Base-by-base conservation (phyloP, 1,140 invertebrate genomes). In the Cataglyphis hispanica region DNA sequence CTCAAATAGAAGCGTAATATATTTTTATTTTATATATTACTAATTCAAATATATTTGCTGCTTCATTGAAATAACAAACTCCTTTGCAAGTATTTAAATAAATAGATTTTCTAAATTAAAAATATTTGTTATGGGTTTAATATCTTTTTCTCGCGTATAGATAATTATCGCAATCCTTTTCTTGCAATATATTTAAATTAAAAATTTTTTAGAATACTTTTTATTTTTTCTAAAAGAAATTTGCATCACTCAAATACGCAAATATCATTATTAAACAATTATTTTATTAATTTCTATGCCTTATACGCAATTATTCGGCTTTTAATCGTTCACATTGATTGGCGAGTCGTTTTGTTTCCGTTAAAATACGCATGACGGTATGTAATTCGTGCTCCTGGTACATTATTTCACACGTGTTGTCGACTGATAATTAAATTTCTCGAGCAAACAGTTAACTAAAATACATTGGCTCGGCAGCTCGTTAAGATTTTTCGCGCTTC, bases 401-500 rank as follows among this genome's bases (percentile, higher is more conserved):
- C 11, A 46, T 80, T 69, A 80, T 70, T 69, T 69, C n/a, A 40
- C 27, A n/a, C 34, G 40, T n/a, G 56, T 46, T 43, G 64, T 37
- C 50, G 27, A 31, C n/a, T 74, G 37, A 61, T 83, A 72, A 83
- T 74, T 72, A 83, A 83, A 74, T 74, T 40, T 60, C 67, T 43
- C 56, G 25, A 19, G 13, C 19, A 31, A 43, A 61, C 67, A 43
- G 31, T 72, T 83, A 83, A 81, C 78, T 58, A 50, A 80, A 74
- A 60, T 56, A 40, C 72, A 31, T 31, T 72, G 25, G 13, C 37
- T n/a, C 64, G 19, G 53, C 60, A 43, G 66, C 78, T 83, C 67
- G 78, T 83, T 83, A 83, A 83, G 56, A 83, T 83, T 83, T 83
- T 83, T 83, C 67, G n/a, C 50, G 66, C 78, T 50, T 58, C n/a